Conservation (phyloP, 2,797 vertebrate genomes). For the Neopelma chrysocephalum region DNA sequence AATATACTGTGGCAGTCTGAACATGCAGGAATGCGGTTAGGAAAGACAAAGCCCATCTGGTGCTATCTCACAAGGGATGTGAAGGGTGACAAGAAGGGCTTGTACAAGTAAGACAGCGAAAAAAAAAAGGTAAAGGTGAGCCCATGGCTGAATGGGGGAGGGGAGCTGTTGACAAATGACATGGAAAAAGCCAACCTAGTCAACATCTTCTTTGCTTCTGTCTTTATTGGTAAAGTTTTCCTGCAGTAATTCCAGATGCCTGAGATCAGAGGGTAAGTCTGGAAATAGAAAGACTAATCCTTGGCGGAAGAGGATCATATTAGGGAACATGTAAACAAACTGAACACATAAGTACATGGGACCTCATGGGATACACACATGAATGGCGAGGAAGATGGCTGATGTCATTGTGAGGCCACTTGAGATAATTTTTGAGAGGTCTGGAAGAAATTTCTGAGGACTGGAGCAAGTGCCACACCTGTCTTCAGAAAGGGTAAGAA, state of each 20-base stretch:
- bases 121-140: background rate
- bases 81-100: background rate
- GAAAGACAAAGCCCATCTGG: background rate
- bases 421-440: background rate
- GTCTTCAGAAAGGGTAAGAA: background rate
- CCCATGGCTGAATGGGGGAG: background rate
- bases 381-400: background rate
- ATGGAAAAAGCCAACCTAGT: background rate
- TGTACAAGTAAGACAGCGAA: background rate
- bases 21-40: fast-evolving
- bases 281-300: background rate
- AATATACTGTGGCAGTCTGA: background rate
- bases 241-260: background rate
- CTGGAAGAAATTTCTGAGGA: background rate
- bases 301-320: background rate
- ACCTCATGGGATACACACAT: background rate
- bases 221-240: background rate
- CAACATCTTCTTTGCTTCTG: background rate
- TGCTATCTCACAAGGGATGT: fast-evolving
- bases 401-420: background rate
- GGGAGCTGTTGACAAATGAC: background rate
- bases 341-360: background rate
- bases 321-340: background rate
- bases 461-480: background rate
- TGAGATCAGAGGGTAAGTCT: background rate